phyloP scores from a whole-genome alignment of 2,888 invertebrate genomes.

The Vanessa cardui region DNA sequence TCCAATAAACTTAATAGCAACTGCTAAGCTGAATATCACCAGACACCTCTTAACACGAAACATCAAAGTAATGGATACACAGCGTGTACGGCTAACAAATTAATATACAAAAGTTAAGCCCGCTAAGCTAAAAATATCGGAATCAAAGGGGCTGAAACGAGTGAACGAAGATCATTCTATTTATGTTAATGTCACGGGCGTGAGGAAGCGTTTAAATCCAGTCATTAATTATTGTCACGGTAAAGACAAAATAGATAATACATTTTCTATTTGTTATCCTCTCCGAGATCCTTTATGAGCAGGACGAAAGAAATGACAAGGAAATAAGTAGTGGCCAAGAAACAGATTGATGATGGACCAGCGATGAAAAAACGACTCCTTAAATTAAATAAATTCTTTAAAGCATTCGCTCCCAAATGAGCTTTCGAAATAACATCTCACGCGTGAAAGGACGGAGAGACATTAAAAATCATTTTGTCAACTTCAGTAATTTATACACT shows the following conservation, averaged over 20 bases:
- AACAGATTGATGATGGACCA: constrained; percentile 74
- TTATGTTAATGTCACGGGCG: constrained; percentile 83
- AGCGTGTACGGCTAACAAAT: constrained; percentile 71
- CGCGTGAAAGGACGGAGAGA: constrained; percentile 60
- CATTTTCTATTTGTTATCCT: constrained; percentile 78
- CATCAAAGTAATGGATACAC: constrained; percentile 76
- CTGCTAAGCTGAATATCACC: constrained; percentile 72
- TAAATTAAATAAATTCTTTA: constrained; percentile 67
- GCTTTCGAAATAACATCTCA: constrained; percentile 70
- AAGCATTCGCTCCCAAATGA: constrained; percentile 69
- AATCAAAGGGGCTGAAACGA: constrained; percentile 78
- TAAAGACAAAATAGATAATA: constrained; percentile 82
- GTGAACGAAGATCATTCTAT: constrained; percentile 79
- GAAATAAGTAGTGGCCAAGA: constrained; percentile 65
- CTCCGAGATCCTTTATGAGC: constrained; percentile 65
- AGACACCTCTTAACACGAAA: constrained; percentile 72
- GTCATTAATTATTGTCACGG: constrained; percentile 82
- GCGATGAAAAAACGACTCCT: constrained; percentile 74
- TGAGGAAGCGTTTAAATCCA: constrained; percentile 84
- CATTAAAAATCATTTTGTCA: constrained; percentile 81
- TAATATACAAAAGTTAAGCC: constrained; percentile 76
- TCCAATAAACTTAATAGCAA: constrained; percentile 35
- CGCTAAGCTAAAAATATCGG: constrained; percentile 77
- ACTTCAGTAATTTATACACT: constrained; percentile 70
- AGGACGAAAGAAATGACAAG: constrained; percentile 76